Conservation (phyloP, 1,140 invertebrate species). For the Macrostomum lignano region DNA sequence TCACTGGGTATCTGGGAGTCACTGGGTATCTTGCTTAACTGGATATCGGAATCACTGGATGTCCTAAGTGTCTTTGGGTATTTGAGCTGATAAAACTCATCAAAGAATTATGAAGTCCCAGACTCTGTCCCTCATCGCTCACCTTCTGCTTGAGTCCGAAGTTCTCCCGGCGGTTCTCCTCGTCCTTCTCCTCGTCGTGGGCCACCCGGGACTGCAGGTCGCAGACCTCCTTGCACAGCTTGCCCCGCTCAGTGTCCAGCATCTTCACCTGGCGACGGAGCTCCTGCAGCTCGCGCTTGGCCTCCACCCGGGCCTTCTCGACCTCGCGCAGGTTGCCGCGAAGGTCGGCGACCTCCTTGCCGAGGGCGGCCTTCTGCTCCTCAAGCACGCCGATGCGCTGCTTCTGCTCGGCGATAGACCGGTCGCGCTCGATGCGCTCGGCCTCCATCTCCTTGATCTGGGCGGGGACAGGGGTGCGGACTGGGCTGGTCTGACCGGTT, state of each 20-base stretch:
- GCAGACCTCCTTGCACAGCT: conserved; percentile 36
- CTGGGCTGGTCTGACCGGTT: too few relatives aligned
- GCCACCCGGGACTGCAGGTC: conserved; percentile 48
- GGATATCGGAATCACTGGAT: too few relatives aligned
- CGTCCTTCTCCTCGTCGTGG: conserved; percentile 45
- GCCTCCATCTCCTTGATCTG: conserved; percentile 2
- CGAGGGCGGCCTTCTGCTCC: conserved; percentile 40
- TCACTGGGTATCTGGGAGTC: too few relatives aligned
- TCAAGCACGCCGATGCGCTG: conserved; percentile 36
- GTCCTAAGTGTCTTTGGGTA: too few relatives aligned
- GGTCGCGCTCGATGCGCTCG: background rate
- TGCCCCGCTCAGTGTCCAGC: conserved; percentile 24
- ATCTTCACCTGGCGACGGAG: conserved; percentile 23
- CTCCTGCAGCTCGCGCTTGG: conserved; percentile 25
- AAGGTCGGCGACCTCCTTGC: conserved; percentile 36
- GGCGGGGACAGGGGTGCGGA: too few relatives aligned
- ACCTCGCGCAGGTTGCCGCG: conserved; percentile 45
- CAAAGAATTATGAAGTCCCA: too few relatives aligned
- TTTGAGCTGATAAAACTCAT: too few relatives aligned
- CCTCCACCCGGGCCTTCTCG: conserved; percentile 35
- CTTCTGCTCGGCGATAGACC: background rate
- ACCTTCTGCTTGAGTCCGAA: conserved; percentile 32
- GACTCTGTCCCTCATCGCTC: too few relatives aligned
- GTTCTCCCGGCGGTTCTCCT: conserved; percentile 33
- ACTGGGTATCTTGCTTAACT: too few relatives aligned